Base-by-base conservation (phyloP, 2,797 vertebrate species). In the Kryptolebias ocellatus region DNA sequence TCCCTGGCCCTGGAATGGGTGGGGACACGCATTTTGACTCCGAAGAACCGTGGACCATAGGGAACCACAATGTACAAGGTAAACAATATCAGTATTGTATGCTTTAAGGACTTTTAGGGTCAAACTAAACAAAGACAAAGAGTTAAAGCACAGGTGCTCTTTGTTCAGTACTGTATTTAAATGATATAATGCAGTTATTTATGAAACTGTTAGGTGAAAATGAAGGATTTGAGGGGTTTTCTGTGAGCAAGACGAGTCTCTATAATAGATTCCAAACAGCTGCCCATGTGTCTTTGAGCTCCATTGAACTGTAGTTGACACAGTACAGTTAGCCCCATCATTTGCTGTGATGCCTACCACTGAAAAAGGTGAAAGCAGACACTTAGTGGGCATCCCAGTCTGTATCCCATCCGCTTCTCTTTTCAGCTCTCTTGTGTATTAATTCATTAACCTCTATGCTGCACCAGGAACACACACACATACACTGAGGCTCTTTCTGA, bases 21-120 rank as follows among this genome's bases (percentile, higher is more conserved):
- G 97, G 97, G 0, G 97, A 99, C 72, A 96, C 95, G 0, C 97
- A 99, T 83, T 99, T 99, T 0, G 97, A 99, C 79, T 95, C 95
- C 0, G 97, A 98, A 20, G 97, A 99, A 77, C 97, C 97, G 0
- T 99, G 97, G 97, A 99, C 96, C 0, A 94, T 97, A 74, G 95
- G 95, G 62, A 97, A 95, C 61, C 88, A 94, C 0, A 96, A 98
- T 31, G 65, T 98, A 60, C 94, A 95, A 81, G 97, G 97, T 99
- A 84, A 75, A 39, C 2, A 16, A 18, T 45, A 9, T 11, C n/a
- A 27, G 24, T 17, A 2, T 10, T 42, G 20, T 29, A 8, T 15
- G 5, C 39, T 58, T 50, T 57, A 20, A 17, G 47, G 16, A 37
- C 27, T 64, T 58, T 39, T 14, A 27, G 5, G 7, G 3, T 49